Evolutionary conservation across 2,888 invertebrate genomes (phyloP), one percentile per base, ranked within the genome.

Genomic region (Crematogaster levior): DNA sequence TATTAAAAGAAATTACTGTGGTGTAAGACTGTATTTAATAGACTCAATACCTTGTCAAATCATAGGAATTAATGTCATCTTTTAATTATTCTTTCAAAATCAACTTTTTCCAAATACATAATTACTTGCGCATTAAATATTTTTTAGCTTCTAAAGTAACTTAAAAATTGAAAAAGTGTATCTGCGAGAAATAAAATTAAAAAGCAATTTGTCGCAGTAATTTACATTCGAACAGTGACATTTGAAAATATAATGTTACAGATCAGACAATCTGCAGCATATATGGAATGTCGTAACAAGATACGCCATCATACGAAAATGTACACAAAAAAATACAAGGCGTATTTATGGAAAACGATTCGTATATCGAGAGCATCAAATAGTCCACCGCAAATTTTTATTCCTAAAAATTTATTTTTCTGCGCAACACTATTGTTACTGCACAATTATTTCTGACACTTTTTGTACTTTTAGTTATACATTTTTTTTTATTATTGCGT

Each of bases 331-430:
- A 68, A 77, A 56, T 66, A 43, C 15, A 68, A 70, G 34, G 10
- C 4, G 30, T 43, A 77, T 77, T 77, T 77, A 43, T 56, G 53
- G 15, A 27, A 37, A 77, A 68, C 21, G 30, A 56, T 56, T 68
- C 18, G 7, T 56, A 40, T 21, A 68, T 68, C 51, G 30, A 77
- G 30, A n/a, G 30, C 43, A 30, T 53, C 34, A 70, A 75, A 70
- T 21, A 43, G 21, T 30, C 27, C 21, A 40, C 37, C 30, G 21
- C 12, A 51, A 10, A 37, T 40, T 53, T 77, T 66, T 68, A 56
- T 77, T 77, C 40, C 15, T 21, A 12, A 24, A 68, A 43, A 68
- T 40, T 77, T 68, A 56, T 56, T 66, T 34, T 43, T 18, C 9
- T 18, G 27, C 30, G 24, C 27, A 37, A 30, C 12, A 27, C 37